These are phyloP conservation scores for Percopsis omiscomaycus DNA, from an alignment of 2,797 vertebrate species.

Conservation along the genomic window DNA sequence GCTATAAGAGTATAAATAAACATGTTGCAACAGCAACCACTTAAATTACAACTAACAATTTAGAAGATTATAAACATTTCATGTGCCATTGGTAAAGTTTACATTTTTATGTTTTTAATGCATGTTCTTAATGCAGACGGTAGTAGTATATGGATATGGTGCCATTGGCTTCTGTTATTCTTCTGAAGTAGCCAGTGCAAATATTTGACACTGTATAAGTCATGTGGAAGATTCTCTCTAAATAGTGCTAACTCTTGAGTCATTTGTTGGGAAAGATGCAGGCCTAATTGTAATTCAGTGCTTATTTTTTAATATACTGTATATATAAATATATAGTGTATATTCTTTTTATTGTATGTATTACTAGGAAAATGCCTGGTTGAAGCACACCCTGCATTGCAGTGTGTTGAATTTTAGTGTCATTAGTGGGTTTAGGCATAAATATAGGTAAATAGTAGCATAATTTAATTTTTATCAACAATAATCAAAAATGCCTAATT, in stretches of 20 bases:
- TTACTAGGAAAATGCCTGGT: no score
- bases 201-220: constrained; percentile 26
- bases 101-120: neutral
- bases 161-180: neutral
- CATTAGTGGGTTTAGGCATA: no score
- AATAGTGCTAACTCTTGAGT: neutral
- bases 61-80: constrained; percentile 45
- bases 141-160: constrained; percentile 35
- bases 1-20: constrained; percentile 74
- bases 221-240: constrained; percentile 11
- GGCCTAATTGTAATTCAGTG: constrained; percentile 24
- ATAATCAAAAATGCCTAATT: no score
- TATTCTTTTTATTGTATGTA: neutral
- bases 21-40: constrained; percentile 55
- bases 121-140: constrained; percentile 32
- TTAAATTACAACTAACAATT: constrained; percentile 69
- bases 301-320: constrained; percentile 10
- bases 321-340: neutral
- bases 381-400: no score
- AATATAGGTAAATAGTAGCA: no score
- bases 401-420: no score
- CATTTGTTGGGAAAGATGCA: constrained; percentile 4
- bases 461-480: constrained; percentile 4
- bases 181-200: neutral
- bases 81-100: constrained; percentile 61